A percentile compares a stretch with the other conserved stretches of the same genome.
Evolutionary conservation across 2,888 invertebrate genomes (phyloP).

Genomic region (Andrena marginata): DNA sequence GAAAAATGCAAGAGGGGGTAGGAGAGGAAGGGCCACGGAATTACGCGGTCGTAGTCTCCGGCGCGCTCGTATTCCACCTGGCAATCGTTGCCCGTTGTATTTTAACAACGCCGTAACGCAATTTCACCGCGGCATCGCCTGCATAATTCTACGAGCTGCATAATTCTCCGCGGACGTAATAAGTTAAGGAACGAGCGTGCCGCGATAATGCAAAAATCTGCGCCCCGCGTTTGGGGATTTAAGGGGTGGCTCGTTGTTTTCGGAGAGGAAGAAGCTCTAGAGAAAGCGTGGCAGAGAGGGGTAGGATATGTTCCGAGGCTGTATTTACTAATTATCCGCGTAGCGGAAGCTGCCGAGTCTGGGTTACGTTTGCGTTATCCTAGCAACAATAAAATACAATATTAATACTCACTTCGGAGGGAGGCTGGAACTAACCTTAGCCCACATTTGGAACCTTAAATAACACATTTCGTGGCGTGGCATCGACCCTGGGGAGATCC

Average conservation of each 20-base stretch:
- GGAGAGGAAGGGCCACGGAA: constrained; percentile 15
- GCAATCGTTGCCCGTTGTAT: constrained; percentile 5
- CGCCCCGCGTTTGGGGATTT: neutral
- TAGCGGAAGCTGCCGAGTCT: neutral
- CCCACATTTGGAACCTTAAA: too few species aligned
- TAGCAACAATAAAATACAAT: too few species aligned
- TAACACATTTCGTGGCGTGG: too few species aligned
- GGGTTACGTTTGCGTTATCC: too few species aligned
- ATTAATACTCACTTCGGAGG: too few species aligned
- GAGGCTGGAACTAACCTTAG: too few species aligned
- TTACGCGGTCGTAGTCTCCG: constrained; percentile 12
- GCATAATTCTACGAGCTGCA: constrained; percentile 15
- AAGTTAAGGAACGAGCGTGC: neutral
- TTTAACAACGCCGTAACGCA: constrained; percentile 28
- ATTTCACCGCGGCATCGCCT: constrained; percentile 16
- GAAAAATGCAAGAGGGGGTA: neutral
- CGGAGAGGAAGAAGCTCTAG: neutral
- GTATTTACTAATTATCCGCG: neutral
- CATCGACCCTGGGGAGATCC: too few species aligned
- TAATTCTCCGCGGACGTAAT: neutral
- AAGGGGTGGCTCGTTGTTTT: neutral
- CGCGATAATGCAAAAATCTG: constrained; percentile 6
- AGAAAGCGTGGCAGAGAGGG: neutral
- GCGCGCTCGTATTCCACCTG: constrained; percentile 10
- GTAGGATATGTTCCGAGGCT: neutral